Conservation (phyloP, 2,888 invertebrate species). For the Drosophila percnosoma region DNA sequence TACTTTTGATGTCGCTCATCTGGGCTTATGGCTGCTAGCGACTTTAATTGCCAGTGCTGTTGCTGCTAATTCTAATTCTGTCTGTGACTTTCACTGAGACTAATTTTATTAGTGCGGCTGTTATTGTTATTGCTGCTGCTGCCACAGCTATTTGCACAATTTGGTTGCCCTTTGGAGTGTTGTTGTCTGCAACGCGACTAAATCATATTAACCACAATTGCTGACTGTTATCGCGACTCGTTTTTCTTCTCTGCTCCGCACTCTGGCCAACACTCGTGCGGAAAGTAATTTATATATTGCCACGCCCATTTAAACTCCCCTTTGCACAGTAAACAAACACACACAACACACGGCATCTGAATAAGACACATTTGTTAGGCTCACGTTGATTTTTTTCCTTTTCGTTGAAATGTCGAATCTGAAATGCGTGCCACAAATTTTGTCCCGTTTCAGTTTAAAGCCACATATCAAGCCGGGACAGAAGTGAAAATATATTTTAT, state of each 20-base stretch:
- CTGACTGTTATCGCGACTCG: conserved; percentile 51
- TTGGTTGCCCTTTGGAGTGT: conserved; percentile 18
- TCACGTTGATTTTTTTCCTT: conserved; percentile 24
- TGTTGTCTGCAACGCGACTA: conserved; percentile 24
- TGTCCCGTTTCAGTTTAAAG: conserved; percentile 56
- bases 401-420: conserved; percentile 54
- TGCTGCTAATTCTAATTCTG: conserved; percentile 2
- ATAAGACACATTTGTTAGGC: conserved; percentile 71
- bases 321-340: conserved; percentile 3
- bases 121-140: background rate
- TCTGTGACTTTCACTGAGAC: background rate
- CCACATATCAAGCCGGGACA: conserved; percentile 66
- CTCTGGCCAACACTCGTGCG: conserved; percentile 51
- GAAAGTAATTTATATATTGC: conserved; percentile 64
- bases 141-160: conserved; percentile 1
- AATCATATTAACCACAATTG: conserved; percentile 63
- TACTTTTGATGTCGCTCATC: background rate
- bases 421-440: conserved; percentile 47
- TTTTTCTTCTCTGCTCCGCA: conserved; percentile 23
- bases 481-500: conserved; percentile 72
- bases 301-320: conserved; percentile 52
- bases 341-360: conserved; percentile 38
- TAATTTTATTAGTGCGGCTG: background rate
- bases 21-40: background rate
- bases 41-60: background rate